Percentiles rank a stretch among this genome's conserved stretches.
These are phyloP conservation scores for Brachionus koreanus DNA, from an alignment of 1,140 invertebrate genomes.

Conservation along the genomic window DNA sequence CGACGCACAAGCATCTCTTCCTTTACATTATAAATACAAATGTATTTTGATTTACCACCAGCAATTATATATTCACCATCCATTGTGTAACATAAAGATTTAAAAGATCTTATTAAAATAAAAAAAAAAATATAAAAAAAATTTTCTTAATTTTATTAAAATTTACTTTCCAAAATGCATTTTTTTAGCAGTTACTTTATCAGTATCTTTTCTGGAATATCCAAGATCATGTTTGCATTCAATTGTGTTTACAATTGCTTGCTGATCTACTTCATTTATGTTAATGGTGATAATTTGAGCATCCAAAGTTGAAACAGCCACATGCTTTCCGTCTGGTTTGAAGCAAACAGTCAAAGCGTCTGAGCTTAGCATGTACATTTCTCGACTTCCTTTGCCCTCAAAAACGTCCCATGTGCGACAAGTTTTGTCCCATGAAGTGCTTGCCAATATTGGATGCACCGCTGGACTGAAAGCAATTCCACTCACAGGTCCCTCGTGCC, in stretches of 20 bases:
- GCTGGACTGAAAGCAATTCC: conserved; percentile 75
- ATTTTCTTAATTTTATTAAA: neutral
- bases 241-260: conserved; percentile 64
- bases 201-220: conserved; percentile 72
- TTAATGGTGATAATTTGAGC: conserved; percentile 83
- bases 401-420: conserved; percentile 84
- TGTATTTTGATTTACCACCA: conserved; percentile 83
- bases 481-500: conserved; percentile 85
- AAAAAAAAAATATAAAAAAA: neutral
- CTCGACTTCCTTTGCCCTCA: conserved; percentile 73
- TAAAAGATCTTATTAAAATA: conserved; percentile 70
- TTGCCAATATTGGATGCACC: conserved; percentile 69
- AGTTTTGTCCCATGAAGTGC: conserved; percentile 89
- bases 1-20: conserved; percentile 68
- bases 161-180: conserved; percentile 76
- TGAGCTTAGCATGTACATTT: conserved; percentile 71
- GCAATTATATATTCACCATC: conserved; percentile 83
- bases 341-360: conserved; percentile 65
- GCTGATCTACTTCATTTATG: conserved; percentile 66
- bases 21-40: conserved; percentile 80
- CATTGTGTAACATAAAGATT: conserved; percentile 80
- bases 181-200: conserved; percentile 81
- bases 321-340: conserved; percentile 76
- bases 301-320: conserved; percentile 84
- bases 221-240: conserved; percentile 84